These are phyloP conservation scores for Lamellibrachia columna DNA, from an alignment of 2,888 invertebrate species.

Conservation along the genomic window DNA sequence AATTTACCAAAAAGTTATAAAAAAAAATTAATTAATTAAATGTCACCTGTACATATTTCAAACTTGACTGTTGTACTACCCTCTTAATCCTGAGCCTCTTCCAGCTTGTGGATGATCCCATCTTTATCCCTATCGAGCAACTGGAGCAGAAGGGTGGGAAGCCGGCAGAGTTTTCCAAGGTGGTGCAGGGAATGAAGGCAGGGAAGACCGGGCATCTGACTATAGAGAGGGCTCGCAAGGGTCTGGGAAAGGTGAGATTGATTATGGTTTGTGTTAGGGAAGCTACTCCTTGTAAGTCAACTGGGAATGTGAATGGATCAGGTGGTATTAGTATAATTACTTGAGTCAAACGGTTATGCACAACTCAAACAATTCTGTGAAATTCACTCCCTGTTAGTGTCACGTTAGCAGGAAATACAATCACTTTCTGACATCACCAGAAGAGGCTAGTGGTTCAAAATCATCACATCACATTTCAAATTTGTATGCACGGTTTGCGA, in stretches of 20 bases:
- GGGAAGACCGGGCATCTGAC: conserved; percentile 52
- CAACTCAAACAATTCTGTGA: background rate
- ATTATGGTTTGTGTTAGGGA: background rate
- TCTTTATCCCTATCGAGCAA: conserved; percentile 64
- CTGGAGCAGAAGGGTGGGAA: conserved; percentile 63
- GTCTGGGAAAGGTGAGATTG: conserved; percentile 47
- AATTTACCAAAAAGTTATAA: too few relatives aligned
- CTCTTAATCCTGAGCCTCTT: conserved; percentile 29
- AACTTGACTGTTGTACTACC: background rate
- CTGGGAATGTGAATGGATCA: background rate
- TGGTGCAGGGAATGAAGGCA: conserved; percentile 59
- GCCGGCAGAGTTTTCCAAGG: conserved; percentile 59
- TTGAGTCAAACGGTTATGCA: background rate
- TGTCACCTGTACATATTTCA: background rate
- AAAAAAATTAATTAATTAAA: background rate
- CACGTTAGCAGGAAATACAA: background rate
- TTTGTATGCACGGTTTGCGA: too few relatives aligned
- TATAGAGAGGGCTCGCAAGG: conserved; percentile 50
- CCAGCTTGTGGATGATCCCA: conserved; percentile 65
- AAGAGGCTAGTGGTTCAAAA: too few relatives aligned
- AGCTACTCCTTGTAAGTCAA: background rate
- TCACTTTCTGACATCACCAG: too few relatives aligned
- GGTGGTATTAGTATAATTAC: background rate
- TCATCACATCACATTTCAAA: too few relatives aligned
- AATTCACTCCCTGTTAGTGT: background rate